These are phyloP conservation scores for Caenorhabditis latens DNA, from an alignment of 1,140 invertebrate genomes.

Conservation along the genomic window DNA sequence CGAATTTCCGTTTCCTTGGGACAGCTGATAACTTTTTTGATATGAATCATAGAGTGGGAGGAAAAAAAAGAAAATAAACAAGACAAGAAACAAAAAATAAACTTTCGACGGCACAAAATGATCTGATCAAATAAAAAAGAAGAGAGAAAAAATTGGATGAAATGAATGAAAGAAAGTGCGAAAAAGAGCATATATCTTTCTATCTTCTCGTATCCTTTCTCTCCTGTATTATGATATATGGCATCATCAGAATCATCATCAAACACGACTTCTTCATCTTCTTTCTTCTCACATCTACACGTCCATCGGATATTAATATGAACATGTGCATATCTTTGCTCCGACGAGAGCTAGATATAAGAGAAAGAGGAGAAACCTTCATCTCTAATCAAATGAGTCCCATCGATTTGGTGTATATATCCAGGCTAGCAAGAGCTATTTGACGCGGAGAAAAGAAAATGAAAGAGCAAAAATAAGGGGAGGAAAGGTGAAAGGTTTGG, in stretches of 20 bases:
- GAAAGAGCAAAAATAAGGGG: too few species aligned
- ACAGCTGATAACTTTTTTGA: too few species aligned
- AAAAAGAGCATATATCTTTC: conserved; percentile 1
- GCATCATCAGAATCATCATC: background rate
- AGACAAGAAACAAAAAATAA: background rate
- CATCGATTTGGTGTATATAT: conserved; percentile 8
- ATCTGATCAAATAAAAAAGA: background rate
- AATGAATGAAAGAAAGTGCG: conserved; percentile 32
- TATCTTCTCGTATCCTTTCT: conserved; percentile 4
- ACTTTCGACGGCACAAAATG: background rate
- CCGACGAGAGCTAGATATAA: background rate
- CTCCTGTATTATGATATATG: background rate
- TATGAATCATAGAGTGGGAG: background rate
- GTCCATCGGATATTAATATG: conserved; percentile 44
- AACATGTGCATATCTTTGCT: conserved; percentile 55
- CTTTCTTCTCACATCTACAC: background rate
- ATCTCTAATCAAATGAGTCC: conserved; percentile 42
- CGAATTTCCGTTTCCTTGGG: conserved; percentile 12
- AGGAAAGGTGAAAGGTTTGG: conserved; percentile 25
- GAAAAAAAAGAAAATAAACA: background rate
- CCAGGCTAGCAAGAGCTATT: background rate
- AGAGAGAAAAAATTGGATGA: background rate
- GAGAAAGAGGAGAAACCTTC: background rate
- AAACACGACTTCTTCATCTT: background rate
- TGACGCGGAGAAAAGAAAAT: background rate